These are phyloP conservation scores for Lasius fuliginosus DNA, from an alignment of 2,888 invertebrate species.

Conservation along the genomic window DNA sequence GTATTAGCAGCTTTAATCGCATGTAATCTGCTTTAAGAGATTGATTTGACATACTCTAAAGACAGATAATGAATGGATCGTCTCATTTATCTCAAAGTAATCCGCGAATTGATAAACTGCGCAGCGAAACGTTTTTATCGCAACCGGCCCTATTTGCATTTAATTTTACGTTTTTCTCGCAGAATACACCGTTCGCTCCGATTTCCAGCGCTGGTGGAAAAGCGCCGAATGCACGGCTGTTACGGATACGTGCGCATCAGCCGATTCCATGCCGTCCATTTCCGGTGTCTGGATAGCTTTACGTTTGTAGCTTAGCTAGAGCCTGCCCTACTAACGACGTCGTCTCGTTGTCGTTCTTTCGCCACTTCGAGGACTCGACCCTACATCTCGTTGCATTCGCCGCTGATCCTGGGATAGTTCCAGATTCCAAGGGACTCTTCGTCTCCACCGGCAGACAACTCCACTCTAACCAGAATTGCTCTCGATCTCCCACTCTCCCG, in stretches of 20 bases:
- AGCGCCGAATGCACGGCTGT: constrained; percentile 39
- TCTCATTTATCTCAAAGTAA: constrained; percentile 21
- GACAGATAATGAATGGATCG: background rate
- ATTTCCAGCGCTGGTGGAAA: constrained; percentile 10
- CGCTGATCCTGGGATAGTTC: constrained; percentile 69
- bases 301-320: constrained; percentile 57
- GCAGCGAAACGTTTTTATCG: background rate
- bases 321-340: constrained; percentile 64
- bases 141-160: constrained; percentile 12
- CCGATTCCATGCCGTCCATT: constrained; percentile 60
- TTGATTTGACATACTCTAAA: constrained; percentile 1
- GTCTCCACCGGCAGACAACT: constrained; percentile 58
- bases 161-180: constrained; percentile 42
- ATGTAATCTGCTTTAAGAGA: background rate
- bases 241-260: constrained; percentile 48
- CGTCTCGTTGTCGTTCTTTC: constrained; percentile 68
- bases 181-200: constrained; percentile 13
- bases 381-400: constrained; percentile 60
- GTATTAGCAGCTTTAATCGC: background rate
- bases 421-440: constrained; percentile 61
- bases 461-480: constrained; percentile 66
- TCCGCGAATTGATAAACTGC: constrained; percentile 1
- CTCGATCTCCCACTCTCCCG: constrained; percentile 57
- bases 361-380: constrained; percentile 54
- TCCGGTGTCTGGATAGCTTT: constrained; percentile 58